Evolutionary conservation across 2,797 vertebrate species (phyloP).

Genomic region (Falco rusticolus): DNA sequence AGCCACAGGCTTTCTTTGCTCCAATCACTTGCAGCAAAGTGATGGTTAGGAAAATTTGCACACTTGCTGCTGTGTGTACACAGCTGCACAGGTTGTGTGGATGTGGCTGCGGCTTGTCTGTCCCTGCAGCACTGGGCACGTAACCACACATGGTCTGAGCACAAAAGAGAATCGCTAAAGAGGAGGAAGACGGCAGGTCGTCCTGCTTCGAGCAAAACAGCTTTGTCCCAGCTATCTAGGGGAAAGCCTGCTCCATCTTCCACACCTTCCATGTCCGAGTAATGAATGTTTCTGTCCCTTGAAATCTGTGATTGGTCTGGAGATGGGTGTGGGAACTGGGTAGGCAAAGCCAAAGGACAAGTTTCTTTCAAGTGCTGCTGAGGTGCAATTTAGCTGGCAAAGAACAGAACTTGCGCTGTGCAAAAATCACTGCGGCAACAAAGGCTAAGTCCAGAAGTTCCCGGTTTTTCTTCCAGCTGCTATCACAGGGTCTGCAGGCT

Average conservation of each 20-base stretch:
- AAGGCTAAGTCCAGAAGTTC: background rate
- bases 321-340: background rate
- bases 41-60: background rate
- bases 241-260: background rate
- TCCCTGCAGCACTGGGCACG: background rate
- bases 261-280: fast-evolving
- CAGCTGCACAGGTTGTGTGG: background rate
- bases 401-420: background rate
- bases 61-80: background rate
- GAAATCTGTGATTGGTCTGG: background rate
- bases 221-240: background rate
- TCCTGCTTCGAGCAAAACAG: background rate
- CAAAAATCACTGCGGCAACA: background rate
- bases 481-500: background rate
- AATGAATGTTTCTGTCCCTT: background rate
- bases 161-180: background rate
- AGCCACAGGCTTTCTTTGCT: background rate
- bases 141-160: background rate
- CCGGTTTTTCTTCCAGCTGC: background rate
- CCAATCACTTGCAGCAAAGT: background rate
- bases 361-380: background rate
- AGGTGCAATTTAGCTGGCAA: background rate
- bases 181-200: background rate
- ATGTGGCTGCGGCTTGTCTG: background rate
- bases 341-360: background rate